Base-by-base conservation (phyloP, 92 coral and sea anemone species). In the Epizoanthus ramosus region DNA sequence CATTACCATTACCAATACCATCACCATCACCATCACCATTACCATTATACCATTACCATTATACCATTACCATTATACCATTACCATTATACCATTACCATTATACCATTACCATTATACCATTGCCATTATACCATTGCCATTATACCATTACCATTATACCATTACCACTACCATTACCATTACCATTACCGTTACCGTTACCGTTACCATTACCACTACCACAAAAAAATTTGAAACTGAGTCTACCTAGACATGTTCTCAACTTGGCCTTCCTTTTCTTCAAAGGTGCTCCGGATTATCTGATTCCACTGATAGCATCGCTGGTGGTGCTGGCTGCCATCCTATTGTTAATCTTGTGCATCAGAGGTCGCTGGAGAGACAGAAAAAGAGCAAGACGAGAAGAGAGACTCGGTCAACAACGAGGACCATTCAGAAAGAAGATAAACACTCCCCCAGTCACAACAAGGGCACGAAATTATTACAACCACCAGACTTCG, bases 281-380 rank as follows among this genome's bases (percentile, higher is more conserved):
- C 9, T 81, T 41, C 22, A 53, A 81, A 92, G 94, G 90, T 57
- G 92, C 97, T 19, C 98, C 97, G 10, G 92, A 89, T 45, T 97
- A 93, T 80, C 87, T 97, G 10, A 97, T 97, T 63, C 99, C 99
- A 6, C 80, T 97, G 33, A 94, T 97, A 33, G 99, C 99, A 0
- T 92, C 98, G 43, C 93, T 97, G 13, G 99, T 97, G 6, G 97
- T 97, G 28, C 84, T 97, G 58, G 99, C 98, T 50, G 94, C 95
- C 53, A 87, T 97, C 65, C 83, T 97, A 6, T 76, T 94, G 14
- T 75, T 97, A 23, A 90, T 97, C 79, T 84, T 97, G 16, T 90
- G 97, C 80, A 90, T 94, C 76, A 86, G 99, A 71, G 98, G 95
- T 28, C 88, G 92, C 33, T 91, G 99, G 94, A 86, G 95, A 67